These are phyloP conservation scores for Semibalanus balanoides DNA, from an alignment of 1,140 invertebrate genomes.

Conservation along the genomic window DNA sequence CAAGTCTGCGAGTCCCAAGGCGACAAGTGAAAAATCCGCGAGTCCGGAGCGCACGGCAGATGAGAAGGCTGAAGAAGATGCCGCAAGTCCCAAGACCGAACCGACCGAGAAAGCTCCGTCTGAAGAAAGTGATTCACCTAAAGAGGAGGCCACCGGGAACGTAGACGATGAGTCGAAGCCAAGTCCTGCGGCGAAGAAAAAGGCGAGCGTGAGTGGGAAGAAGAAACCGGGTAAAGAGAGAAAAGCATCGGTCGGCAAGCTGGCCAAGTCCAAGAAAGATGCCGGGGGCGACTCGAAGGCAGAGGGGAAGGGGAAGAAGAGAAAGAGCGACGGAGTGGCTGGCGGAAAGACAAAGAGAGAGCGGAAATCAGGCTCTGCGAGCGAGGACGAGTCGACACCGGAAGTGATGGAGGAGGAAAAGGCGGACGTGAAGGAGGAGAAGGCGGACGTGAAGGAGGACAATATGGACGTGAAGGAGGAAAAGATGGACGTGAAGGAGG, in stretches of 20 bases:
- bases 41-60: neutral
- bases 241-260: neutral
- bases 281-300: conserved; percentile 5
- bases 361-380: neutral
- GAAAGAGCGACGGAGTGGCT: neutral
- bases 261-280: too few species aligned
- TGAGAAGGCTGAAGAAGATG: too few species aligned
- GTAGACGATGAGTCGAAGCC: too few species aligned
- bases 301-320: neutral
- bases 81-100: too few species aligned
- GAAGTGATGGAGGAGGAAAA: neutral
- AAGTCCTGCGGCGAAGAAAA: neutral
- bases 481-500: neutral
- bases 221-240: neutral
- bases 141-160: too few species aligned
- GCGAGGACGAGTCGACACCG: neutral
- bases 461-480: neutral
- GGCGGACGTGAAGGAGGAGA: neutral
- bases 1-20: conserved; percentile 8
- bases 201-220: neutral
- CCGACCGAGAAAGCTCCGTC: too few species aligned
- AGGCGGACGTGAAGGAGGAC: neutral
- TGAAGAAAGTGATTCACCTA: too few species aligned
- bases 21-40: neutral
- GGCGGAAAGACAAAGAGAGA: neutral